Evolutionary conservation across 2,888 invertebrate genomes (phyloP), one percentile per base, ranked within the genome.

Genomic region (Drosophila multiciliata): DNA sequence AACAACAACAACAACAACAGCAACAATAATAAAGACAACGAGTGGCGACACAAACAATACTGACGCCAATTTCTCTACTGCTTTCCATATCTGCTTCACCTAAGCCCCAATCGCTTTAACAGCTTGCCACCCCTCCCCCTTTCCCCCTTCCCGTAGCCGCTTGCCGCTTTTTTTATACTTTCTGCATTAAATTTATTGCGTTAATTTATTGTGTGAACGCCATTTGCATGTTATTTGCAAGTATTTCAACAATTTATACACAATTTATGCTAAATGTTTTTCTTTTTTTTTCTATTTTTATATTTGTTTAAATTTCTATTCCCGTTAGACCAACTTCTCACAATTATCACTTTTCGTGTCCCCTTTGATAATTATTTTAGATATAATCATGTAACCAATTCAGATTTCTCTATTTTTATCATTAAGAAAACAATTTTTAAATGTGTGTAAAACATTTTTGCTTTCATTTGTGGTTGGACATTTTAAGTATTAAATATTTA

Each of bases 131-230:
- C 6, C 6, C 15, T 3, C 2, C 33, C 23, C 2, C 33, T 23
- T 1, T 55, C 4, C 2, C 20, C 15, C 9, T 7, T 1, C 0
- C 1, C 15, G 32, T 0, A 35, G 1, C 12, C 12, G 12, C 33
- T 2, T n/a, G 49, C 42, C 50, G 60, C 48, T 38, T 38, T 32
- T 49, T 55, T 23, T 54, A 32, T 59, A 48, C n/a, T 49, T 64
- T 45, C 62, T 61, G 48, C 66, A 42, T 42, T 69, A 69, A 89
- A 90, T 92, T 91, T 91, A 91, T 90, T 87, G 87, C 80, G 79
- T 87, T 91, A 84, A 92, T 92, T 90, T 91, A 90, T 92, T 84
- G 83, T 82, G 85, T 78, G 81, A 85, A 52, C 66, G 63, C 52
- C 45, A 84, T 89, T 89, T 84, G 76, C 86, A 80, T 87, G 82